Base-by-base conservation (phyloP, 2,797 vertebrate genomes). In the Scolopax rusticola region DNA sequence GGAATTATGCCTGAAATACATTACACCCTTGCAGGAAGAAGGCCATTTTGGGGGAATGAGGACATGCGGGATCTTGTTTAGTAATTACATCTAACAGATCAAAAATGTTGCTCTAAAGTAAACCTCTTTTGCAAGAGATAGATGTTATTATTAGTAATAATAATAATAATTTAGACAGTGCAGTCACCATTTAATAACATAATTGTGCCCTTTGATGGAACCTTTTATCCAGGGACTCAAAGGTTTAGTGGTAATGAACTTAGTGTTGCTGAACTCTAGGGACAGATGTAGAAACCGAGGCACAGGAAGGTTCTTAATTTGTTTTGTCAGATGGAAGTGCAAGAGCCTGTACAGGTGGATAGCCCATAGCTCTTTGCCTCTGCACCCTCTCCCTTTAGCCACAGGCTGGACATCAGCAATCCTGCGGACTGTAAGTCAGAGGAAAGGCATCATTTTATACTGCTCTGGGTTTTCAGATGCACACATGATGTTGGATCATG, bases 101-200 rank as follows among this genome's bases (percentile, higher is more conserved):
- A 90, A 91, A 94, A 91, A 57, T 64, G 32, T 32, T 83, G 23
- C 30, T 96, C 13, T 90, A 43, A 80, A 92, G 47, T 47, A 78
- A 93, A 71, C 13, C 8, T 87, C 21, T 92, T 91, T 92, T 95
- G 78, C 84, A 95, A 93, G 75, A 92, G 59, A 84, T 83, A 96
- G 74, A 82, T 69, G 30, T 89, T 91, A 30, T 86, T 94, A 47
- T 89, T 91, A 30, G 84, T 94, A 47, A 43, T 43, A 43, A 47
- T 45, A 90, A 51, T 79, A 87, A 87, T 50, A 90, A 84, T 89
- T 87, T 92, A 93, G 64, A 48, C n/a, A 40, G 60, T 0, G 1
- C 47, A 79, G 67, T 92, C 76, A 61, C 60, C 56, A 33, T 67
- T 90, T 93, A 94, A 93, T 89, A 65, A 89, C 59, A 57, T 92